A percentile compares a stretch with the other conserved stretches of the same genome.
These are phyloP conservation scores for Rachycentron canadum DNA, from an alignment of 2,797 vertebrate species.

Conservation along the genomic window DNA sequence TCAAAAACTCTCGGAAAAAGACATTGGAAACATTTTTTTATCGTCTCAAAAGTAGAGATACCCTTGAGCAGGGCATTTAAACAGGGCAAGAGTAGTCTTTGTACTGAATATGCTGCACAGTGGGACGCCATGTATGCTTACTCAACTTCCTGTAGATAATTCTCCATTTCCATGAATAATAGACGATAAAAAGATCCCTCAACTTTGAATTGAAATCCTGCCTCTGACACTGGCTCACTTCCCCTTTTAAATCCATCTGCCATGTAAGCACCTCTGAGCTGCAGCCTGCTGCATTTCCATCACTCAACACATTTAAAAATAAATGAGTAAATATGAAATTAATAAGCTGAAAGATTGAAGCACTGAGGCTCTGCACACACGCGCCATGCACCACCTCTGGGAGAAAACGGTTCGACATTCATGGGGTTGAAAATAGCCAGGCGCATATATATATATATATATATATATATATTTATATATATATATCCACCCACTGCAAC, in stretches of 20 bases:
- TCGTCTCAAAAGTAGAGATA: not conserved
- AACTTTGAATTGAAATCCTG: conserved; percentile 63
- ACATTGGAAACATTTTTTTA: not conserved
- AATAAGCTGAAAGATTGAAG: conserved; percentile 80
- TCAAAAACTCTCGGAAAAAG: not conserved
- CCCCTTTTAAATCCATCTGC: conserved; percentile 65
- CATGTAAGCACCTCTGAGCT: conserved; percentile 68
- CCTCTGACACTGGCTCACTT: conserved; percentile 62
- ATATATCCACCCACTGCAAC: conserved; percentile 65
- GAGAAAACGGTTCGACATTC: conserved; percentile 75
- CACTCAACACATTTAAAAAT: conserved; percentile 79
- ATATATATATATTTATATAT: too few relatives aligned
- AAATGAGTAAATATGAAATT: conserved; percentile 86
- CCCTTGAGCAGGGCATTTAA: conserved; percentile 7
- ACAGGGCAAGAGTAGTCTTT: conserved; percentile 7
- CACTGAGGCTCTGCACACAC: conserved; percentile 50
- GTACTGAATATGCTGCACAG: not conserved
- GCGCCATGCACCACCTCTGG: conserved; percentile 54
- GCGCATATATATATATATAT: too few relatives aligned
- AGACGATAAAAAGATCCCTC: conserved; percentile 20
- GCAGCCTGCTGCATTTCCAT: conserved; percentile 69
- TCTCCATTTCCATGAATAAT: conserved; percentile 62
- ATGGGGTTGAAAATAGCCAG: conserved; percentile 66
- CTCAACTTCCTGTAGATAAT: conserved; percentile 30
- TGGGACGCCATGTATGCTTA: conserved; percentile 5